These are phyloP conservation scores for Dysidea cf. avara DNA, from an alignment of 37 sponge, comb jelly and placozoan species.

Conservation along the genomic window DNA sequence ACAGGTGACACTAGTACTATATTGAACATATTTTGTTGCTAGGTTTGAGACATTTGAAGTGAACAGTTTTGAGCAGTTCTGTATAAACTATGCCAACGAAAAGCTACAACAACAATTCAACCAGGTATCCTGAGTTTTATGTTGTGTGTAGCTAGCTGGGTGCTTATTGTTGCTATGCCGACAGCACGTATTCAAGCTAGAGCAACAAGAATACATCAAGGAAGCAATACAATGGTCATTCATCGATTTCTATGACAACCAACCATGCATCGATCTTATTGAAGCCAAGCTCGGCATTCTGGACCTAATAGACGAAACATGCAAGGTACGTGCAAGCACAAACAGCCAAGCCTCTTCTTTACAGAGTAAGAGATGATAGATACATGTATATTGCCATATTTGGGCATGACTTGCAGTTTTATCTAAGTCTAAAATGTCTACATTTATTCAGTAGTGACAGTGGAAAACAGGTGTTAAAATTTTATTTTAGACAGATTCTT, in stretches of 20 bases:
- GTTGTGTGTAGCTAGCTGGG: neutral
- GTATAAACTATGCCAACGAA: conserved; percentile 98
- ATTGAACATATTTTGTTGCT: no score
- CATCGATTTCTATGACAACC: conserved; percentile 93
- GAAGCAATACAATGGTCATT: conserved; percentile 93
- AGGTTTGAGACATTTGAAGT: conserved; percentile 84
- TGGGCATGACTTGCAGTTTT: neutral
- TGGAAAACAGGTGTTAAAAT: no score
- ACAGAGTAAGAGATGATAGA: neutral
- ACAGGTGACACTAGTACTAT: no score
- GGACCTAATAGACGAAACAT: conserved; percentile 89
- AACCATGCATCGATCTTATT: conserved; percentile 87
- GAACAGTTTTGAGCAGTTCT: conserved; percentile 95
- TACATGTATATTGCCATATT: conserved; percentile 1
- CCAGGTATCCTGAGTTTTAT: conserved; percentile 15
- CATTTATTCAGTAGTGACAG: no score
- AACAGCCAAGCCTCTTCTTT: neutral
- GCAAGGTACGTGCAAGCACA: conserved; percentile 61
- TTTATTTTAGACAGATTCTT: no score
- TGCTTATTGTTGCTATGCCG: neutral
- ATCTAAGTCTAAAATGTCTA: neutral
- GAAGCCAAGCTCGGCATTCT: conserved; percentile 79
- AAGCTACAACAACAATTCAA: conserved; percentile 95
- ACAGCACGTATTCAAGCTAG: conserved; percentile 93
- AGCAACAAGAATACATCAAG: conserved; percentile 88